Evolutionary conservation across 2,797 vertebrate genomes (phyloP).

Genomic region (Pseudomugil tenellus): DNA sequence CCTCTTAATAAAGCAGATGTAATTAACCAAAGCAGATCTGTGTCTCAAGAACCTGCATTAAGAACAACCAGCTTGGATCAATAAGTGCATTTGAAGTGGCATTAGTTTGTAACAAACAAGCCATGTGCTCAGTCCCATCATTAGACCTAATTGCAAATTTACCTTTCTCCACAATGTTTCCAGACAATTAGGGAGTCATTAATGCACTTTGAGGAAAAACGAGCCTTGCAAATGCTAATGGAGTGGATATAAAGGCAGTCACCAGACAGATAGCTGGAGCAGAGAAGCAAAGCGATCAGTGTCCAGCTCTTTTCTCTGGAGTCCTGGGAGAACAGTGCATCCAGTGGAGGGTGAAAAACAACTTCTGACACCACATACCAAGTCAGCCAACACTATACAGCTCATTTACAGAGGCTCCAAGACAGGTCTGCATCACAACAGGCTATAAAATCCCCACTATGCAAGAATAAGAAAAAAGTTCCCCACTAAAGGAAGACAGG

Average conservation of each 20-base stretch:
- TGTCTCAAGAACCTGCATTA: constrained; percentile 26
- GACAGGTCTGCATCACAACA: constrained; percentile 21
- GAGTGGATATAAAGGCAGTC: constrained; percentile 40
- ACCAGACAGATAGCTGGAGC: constrained; percentile 61
- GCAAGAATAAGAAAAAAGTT: constrained; percentile 7
- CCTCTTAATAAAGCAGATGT: constrained; percentile 31
- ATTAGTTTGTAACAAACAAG: constrained; percentile 50
- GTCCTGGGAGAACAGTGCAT: constrained; percentile 74
- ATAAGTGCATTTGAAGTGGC: constrained; percentile 59
- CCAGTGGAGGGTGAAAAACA: constrained; percentile 76
- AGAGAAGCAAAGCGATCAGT: constrained; percentile 63
- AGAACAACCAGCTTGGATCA: constrained; percentile 36
- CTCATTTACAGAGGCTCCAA: constrained; percentile 44
- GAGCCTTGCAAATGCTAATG: constrained; percentile 71
- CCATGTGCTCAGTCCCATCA: constrained; percentile 37
- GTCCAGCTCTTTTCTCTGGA: constrained; percentile 62
- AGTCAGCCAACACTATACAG: constrained; percentile 47
- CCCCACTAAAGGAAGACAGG: background rate
- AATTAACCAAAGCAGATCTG: constrained; percentile 36
- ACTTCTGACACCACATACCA: constrained; percentile 71
- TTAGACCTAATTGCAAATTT: constrained; percentile 49
- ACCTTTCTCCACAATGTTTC: constrained; percentile 42
- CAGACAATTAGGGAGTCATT: constrained; percentile 52
- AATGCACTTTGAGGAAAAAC: constrained; percentile 58
- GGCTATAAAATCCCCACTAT: constrained; percentile 3